These are phyloP conservation scores for Plecotus auritus DNA, from an alignment of 2,113 vertebrate species.

Conservation along the genomic window DNA sequence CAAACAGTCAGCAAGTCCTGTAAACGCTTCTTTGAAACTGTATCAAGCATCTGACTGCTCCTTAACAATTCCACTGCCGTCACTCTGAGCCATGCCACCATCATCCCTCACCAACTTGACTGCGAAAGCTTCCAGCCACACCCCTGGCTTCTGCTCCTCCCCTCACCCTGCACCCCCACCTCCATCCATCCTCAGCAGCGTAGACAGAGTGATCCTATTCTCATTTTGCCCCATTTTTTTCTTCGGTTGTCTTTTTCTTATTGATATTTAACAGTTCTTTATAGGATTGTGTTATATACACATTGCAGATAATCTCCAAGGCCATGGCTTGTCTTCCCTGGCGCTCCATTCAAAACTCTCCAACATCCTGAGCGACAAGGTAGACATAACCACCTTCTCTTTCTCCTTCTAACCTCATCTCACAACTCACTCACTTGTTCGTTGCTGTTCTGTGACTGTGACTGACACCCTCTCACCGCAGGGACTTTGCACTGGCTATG, in stretches of 20 bases:
- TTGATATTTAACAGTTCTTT: background rate
- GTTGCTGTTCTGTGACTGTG: background rate
- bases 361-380: background rate
- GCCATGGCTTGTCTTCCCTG: background rate
- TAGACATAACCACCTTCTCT: background rate
- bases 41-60: background rate
- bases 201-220: background rate
- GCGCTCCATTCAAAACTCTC: background rate
- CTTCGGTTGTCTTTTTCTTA: background rate
- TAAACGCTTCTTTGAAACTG: background rate
- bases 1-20: background rate
- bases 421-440: background rate
- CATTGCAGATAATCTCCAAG: background rate
- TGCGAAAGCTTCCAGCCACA: background rate
- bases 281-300: background rate
- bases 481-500: background rate
- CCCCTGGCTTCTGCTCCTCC: background rate
- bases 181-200: too few relatives aligned
- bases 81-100: background rate
- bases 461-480: background rate
- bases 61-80: background rate
- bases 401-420: background rate
- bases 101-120: background rate
- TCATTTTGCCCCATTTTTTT: background rate
- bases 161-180: accelerated